These are phyloP conservation scores for Notocelia uddmanniana DNA, from an alignment of 2,888 invertebrate genomes.

Conservation along the genomic window DNA sequence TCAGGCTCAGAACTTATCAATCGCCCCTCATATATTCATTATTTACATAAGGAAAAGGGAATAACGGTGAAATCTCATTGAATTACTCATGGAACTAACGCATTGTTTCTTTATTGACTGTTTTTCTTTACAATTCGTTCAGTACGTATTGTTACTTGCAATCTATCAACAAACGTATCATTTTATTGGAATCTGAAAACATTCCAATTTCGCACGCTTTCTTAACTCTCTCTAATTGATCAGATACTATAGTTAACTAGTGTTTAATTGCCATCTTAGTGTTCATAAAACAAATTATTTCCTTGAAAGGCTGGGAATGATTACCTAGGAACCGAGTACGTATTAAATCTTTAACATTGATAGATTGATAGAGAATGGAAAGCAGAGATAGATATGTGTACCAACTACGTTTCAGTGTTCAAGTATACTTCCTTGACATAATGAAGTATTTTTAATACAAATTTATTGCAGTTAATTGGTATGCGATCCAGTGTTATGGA, in stretches of 20 bases:
- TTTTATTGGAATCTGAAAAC: constrained; percentile 24
- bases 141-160: constrained; percentile 14
- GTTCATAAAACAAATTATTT: constrained; percentile 25
- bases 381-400: neutral
- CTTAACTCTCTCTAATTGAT: constrained; percentile 46
- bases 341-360: constrained; percentile 6
- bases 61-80: constrained; percentile 6
- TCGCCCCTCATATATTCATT: neutral
- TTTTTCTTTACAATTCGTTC: constrained; percentile 33
- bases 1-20: no score
- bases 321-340: constrained; percentile 11
- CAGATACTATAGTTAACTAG: constrained; percentile 8
- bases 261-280: constrained; percentile 21
- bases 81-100: constrained; percentile 4
- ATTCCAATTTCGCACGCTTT: constrained; percentile 54
- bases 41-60: neutral
- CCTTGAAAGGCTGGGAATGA: constrained; percentile 23
- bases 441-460: no score
- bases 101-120: constrained; percentile 2
- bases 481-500: no score
- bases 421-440: no score
- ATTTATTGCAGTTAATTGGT: no score
- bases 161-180: constrained; percentile 29
- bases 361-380: neutral
- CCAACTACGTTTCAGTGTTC: no score